Conservation (phyloP, 2,113 vertebrate species). For the Zosterops borbonicus region DNA sequence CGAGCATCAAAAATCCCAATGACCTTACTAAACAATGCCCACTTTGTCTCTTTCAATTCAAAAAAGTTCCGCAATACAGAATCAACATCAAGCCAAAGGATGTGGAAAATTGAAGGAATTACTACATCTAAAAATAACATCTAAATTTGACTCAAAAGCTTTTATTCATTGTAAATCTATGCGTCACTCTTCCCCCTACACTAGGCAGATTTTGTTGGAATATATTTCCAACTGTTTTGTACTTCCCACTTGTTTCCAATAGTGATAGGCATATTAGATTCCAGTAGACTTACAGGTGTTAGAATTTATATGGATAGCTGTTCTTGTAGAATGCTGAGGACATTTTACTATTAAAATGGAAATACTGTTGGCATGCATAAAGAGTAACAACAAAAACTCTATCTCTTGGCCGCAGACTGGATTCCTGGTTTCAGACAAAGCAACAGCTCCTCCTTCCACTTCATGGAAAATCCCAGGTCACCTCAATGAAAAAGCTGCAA, state of each 20-base stretch:
- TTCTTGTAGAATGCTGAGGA: not conserved
- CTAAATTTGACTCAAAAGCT: conserved; percentile 1
- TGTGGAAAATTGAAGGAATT: conserved; percentile 3
- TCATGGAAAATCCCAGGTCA: not conserved
- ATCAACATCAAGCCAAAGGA: conserved; percentile 1
- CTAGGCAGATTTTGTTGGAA: not conserved
- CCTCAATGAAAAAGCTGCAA: not conserved
- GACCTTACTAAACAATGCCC: not conserved
- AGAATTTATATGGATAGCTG: not conserved
- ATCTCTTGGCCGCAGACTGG: not conserved
- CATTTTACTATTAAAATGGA: not conserved
- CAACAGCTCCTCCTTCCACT: not conserved
- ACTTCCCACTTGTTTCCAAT: not conserved
- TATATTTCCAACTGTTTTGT: not conserved
- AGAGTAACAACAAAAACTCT: not conserved
- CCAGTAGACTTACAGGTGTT: not conserved
- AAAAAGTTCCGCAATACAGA: not conserved
- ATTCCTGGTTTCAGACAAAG: not conserved
- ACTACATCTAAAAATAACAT: conserved; percentile 8
- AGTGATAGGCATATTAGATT: not conserved
- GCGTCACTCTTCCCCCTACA: not conserved
- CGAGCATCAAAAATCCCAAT: not conserved
- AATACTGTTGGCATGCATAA: not conserved
- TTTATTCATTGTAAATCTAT: conserved; percentile 13
- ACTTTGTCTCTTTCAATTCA: not conserved